Evolutionary conservation across 2,797 vertebrate genomes (phyloP).

Genomic region (Centropyge bicolor): DNA sequence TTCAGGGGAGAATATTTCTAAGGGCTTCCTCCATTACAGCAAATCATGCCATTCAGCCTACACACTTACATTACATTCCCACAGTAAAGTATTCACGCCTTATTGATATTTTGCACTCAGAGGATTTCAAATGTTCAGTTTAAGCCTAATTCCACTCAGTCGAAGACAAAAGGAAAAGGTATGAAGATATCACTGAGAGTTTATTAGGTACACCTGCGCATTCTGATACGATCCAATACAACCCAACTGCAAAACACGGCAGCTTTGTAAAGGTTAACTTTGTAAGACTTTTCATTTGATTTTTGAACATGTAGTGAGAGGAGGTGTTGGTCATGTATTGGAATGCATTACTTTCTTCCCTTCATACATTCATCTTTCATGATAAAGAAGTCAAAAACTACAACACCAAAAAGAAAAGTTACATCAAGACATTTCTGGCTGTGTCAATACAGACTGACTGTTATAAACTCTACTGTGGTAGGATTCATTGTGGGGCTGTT

Average conservation of each 20-base stretch:
- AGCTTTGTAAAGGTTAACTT: background rate
- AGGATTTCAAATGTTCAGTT: conserved; percentile 14
- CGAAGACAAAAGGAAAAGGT: conserved; percentile 7
- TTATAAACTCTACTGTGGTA: background rate
- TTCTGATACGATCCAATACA: background rate
- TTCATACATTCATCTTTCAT: background rate
- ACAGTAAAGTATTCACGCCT: background rate
- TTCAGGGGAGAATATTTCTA: conserved; percentile 56
- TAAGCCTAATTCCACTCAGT: background rate
- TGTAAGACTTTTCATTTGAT: background rate
- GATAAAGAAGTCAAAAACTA: background rate
- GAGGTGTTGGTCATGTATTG: background rate
- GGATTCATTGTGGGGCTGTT: no score
- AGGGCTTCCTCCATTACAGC: conserved; percentile 50
- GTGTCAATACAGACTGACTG: background rate
- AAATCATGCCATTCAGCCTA: conserved; percentile 39
- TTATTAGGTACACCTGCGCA: background rate
- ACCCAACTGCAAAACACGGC: background rate
- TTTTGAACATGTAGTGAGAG: background rate
- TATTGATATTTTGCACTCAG: conserved; percentile 21
- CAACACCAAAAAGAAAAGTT: background rate
- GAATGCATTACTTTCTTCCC: background rate
- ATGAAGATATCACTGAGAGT: background rate
- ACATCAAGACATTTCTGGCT: background rate
- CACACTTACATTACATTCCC: conserved; percentile 13